Conservation (phyloP, 1,140 invertebrate species). For the Forficula auricularia region DNA sequence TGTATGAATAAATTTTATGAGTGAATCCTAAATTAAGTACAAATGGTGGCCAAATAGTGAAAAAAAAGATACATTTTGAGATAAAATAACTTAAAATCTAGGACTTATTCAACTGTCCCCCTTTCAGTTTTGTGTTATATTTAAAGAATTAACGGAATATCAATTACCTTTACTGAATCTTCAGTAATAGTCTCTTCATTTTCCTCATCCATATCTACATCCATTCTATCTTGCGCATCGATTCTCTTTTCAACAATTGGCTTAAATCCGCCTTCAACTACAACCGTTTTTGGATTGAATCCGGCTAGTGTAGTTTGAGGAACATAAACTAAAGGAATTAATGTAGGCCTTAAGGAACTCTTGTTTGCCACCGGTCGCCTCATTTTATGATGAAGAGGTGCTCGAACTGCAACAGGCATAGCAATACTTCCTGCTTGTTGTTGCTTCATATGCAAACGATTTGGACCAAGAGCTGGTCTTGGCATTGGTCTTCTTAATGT, state of each 20-base stretch:
- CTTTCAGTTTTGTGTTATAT: not conserved
- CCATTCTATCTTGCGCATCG: conserved; percentile 30
- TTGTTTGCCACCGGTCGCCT: not conserved
- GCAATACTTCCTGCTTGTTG: conserved; percentile 4
- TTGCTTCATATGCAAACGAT: too few species aligned
- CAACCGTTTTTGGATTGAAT: conserved; percentile 58
- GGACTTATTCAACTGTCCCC: too few species aligned
- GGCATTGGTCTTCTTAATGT: too few species aligned
- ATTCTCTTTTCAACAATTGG: conserved; percentile 47
- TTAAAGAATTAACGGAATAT: not conserved
- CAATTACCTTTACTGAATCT: conserved; percentile 7
- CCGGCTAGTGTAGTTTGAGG: conserved; percentile 29
- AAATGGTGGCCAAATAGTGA: too few species aligned
- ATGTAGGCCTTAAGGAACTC: not conserved
- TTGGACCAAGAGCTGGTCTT: too few species aligned
- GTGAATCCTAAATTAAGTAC: too few species aligned
- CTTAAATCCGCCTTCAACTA: conserved; percentile 65
- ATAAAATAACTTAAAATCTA: too few species aligned
- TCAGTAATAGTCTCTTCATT: conserved; percentile 2
- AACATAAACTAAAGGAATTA: not conserved
- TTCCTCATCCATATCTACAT: conserved; percentile 2
- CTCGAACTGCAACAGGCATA: conserved; percentile 1
- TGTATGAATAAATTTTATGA: too few species aligned
- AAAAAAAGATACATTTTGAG: too few species aligned
- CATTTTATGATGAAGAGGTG: conserved; percentile 1